Conservation (phyloP, 2,888 invertebrate species). For the Nebria salina region DNA sequence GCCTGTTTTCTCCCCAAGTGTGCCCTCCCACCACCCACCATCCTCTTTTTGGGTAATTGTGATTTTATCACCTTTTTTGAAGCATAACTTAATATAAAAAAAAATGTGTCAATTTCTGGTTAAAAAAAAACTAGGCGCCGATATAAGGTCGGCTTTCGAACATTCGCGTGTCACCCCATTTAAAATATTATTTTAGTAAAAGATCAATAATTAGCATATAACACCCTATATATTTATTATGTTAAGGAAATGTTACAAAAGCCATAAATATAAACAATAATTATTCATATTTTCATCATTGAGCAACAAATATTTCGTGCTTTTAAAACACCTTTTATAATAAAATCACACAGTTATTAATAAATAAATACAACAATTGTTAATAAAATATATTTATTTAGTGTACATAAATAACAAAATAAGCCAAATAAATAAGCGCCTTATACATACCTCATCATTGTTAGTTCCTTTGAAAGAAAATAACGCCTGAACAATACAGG, state of each 20-base stretch:
- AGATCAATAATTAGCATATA: too few species aligned
- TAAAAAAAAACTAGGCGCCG: not conserved
- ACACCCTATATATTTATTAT: too few species aligned
- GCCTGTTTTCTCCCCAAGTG: slow-evolving; percentile 92
- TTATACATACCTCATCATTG: slow-evolving; percentile 86
- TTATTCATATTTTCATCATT: too few species aligned
- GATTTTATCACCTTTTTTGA: slow-evolving; percentile 95
- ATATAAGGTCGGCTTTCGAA: too few species aligned
- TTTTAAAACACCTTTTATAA: too few species aligned
- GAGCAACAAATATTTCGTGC: too few species aligned
- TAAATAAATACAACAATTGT: slow-evolving; percentile 8
- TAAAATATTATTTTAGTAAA: too few species aligned
- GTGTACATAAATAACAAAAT: slow-evolving; percentile 14
- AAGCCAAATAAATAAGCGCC: slow-evolving; percentile 34
- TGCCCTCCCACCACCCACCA: slow-evolving; percentile 99
- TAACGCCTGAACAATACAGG: slow-evolving; percentile 85
- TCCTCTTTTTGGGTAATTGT: slow-evolving; percentile 95
- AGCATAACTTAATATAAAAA: slow-evolving; percentile 74
- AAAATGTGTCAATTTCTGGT: too few species aligned
- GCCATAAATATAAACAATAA: too few species aligned
- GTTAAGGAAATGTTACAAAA: too few species aligned
- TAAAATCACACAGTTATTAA: too few species aligned
- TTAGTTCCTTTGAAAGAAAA: slow-evolving; percentile 95
- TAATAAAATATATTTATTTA: slow-evolving; percentile 13
- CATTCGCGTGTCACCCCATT: too few species aligned